phyloP scores from a whole-genome alignment of 2,888 invertebrate genomes.

The Dascillus cervinus region DNA sequence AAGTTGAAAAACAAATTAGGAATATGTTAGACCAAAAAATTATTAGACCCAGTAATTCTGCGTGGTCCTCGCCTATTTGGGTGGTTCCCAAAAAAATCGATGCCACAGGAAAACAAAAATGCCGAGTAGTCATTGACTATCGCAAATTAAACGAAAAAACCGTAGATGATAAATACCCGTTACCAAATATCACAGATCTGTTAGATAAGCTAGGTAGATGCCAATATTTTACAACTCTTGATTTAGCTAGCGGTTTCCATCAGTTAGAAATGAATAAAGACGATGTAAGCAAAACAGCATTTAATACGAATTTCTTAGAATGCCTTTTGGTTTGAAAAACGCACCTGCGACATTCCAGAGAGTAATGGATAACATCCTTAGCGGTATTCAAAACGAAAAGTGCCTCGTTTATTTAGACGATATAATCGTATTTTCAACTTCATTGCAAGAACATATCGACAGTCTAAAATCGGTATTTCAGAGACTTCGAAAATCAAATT shows the following conservation, averaged over 20 bases:
- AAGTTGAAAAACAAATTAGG: constrained; percentile 19
- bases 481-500: constrained; percentile 12
- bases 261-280: constrained; percentile 17
- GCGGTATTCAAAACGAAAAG: constrained; percentile 14
- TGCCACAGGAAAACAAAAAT: constrained; percentile 20
- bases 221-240: constrained; percentile 16
- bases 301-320: constrained; percentile 19
- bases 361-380: constrained; percentile 17
- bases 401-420: constrained; percentile 22
- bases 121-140: constrained; percentile 21
- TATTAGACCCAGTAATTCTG: constrained; percentile 16
- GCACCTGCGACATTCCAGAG: constrained; percentile 22
- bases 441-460: constrained; percentile 16
- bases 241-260: constrained; percentile 20
- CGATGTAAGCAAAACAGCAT: constrained; percentile 19
- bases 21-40: constrained; percentile 19
- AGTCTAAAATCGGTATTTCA: constrained; percentile 16
- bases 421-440: constrained; percentile 18
- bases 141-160: constrained; percentile 9
- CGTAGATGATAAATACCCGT: constrained; percentile 14
- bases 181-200: constrained; percentile 19
- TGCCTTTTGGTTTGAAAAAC: constrained; percentile 20
- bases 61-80: constrained; percentile 21
- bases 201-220: constrained; percentile 11
- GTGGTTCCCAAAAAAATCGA: constrained; percentile 24